Evolutionary conservation across 2,888 invertebrate species (phyloP), one percentile per base, ranked within the genome.

Genomic region (Troides helena): DNA sequence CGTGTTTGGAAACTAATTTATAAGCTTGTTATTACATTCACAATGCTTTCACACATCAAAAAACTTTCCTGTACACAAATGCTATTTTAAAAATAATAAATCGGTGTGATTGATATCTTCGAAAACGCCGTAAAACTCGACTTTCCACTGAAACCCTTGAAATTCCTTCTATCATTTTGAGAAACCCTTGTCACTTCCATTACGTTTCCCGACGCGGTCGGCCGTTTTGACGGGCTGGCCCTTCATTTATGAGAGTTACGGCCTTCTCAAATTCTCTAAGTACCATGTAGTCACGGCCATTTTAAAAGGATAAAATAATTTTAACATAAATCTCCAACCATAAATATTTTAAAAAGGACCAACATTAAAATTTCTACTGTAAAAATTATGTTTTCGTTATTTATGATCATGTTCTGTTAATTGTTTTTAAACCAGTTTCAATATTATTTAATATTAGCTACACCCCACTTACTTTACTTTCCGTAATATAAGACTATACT

Each of bases 141-240:
- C 82, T 85, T 83, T 83, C 77, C 77, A 81, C 77, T 74, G 80
- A 77, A 83, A 83, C 86, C 85, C 83, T 85, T 77, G 78, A 82
- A 86, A 89, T 89, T 90, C 86, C 87, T 88, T 86, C 85, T 81
- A 89, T 89, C 88, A 88, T 90, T 89, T 86, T 81, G 82, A 82
- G 84, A 79, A 85, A 89, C 90, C 92, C 92, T 92, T 90, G 90
- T 91, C 90, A 89, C 85, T 89, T 86, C 87, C 87, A 89, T 91
- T 91, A 90, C 88, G 83, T 81, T 83, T 82, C 82, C 82, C 80
- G 80, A 80, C 83, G 82, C 81, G 83, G 77, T 79, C 80, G 84
- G 81, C 82, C 85, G 83, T 85, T 84, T 81, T 79, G 83, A 85
- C 82, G 83, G 84, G 81, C 75, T 82, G 85, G 84, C 86, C 87